Percentiles rank a stretch among this genome's conserved stretches.
Evolutionary conservation across 2,797 vertebrate genomes (phyloP).

Genomic region (Falco berigora): DNA sequence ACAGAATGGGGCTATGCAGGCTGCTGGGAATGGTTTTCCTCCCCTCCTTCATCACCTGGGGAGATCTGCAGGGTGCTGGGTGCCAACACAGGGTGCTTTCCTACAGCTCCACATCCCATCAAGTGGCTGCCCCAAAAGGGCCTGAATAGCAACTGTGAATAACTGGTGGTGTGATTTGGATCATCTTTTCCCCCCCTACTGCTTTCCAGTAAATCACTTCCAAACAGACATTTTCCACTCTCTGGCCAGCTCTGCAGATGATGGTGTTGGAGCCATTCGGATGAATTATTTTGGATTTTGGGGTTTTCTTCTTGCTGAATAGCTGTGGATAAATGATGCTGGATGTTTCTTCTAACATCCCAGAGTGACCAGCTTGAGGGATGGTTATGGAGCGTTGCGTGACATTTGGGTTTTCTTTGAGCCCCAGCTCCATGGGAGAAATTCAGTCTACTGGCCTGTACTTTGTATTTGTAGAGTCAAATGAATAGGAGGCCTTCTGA

Average conservation of each 20-base stretch:
- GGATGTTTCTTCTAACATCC: neutral
- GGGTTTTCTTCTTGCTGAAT: neutral
- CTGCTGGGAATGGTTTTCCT: neutral
- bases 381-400: neutral
- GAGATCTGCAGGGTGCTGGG: neutral
- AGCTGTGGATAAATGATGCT: neutral
- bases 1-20: neutral
- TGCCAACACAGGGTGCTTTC: neutral
- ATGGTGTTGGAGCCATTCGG: neutral
- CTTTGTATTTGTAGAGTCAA: neutral
- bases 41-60: neutral
- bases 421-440: neutral
- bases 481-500: conserved; percentile 16
- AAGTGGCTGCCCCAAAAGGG: neutral
- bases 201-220: neutral
- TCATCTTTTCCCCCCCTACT: neutral
- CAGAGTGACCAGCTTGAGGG: neutral
- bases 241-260: neutral
- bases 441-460: neutral
- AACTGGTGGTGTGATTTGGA: neutral
- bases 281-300: neutral
- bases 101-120: neutral
- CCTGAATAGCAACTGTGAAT: neutral
- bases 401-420: neutral
- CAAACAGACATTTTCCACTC: neutral